These are phyloP conservation scores for Merops nubicus DNA, from an alignment of 2,113 vertebrate genomes.

Conservation along the genomic window DNA sequence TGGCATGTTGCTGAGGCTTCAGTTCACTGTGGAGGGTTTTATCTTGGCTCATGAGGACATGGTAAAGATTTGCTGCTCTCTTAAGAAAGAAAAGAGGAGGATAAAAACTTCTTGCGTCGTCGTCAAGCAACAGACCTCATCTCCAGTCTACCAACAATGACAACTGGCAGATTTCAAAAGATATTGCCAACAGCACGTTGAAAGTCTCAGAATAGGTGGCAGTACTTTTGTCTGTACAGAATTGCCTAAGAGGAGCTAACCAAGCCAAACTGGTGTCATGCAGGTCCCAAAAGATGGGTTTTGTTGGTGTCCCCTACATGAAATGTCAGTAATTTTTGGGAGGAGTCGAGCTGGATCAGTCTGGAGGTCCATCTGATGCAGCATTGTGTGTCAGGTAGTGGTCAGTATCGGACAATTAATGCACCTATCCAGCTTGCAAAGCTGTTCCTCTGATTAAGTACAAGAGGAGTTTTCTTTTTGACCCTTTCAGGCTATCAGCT, in stretches of 20 bases:
- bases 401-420: background rate
- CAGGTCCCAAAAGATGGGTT: background rate
- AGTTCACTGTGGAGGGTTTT: background rate
- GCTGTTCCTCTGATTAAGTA: conserved; percentile 36
- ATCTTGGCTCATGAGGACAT: background rate
- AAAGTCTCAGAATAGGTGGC: background rate
- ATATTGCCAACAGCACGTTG: background rate
- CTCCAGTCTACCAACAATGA: background rate
- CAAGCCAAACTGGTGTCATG: background rate
- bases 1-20: background rate
- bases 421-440: background rate
- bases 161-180: background rate
- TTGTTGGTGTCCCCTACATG: background rate
- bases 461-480: conserved; percentile 17
- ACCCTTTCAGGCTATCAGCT: conserved; percentile 55
- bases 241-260: background rate
- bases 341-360: background rate
- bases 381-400: background rate
- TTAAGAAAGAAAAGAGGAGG: background rate
- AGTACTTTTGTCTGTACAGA: background rate
- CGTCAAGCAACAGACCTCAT: background rate
- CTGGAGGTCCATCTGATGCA: background rate
- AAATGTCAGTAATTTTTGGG: background rate
- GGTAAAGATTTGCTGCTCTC: background rate
- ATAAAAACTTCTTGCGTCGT: background rate